Conservation (phyloP, 2,888 invertebrate genomes). For the Amiota communis region DNA sequence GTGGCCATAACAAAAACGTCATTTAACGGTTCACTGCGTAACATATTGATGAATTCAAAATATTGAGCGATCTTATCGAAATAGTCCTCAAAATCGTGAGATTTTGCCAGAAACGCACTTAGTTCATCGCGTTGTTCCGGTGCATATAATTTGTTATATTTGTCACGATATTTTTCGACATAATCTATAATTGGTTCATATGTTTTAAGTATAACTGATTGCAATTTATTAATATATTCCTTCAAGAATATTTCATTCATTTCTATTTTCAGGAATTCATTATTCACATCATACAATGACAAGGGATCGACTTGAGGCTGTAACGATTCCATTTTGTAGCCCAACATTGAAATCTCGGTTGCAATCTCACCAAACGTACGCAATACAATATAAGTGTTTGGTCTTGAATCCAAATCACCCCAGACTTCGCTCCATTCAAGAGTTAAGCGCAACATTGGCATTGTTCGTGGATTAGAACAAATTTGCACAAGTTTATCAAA, state of each 20-base stretch:
- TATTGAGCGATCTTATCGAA: conserved; percentile 78
- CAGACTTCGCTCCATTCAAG: conserved; percentile 56
- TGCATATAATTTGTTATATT: conserved; percentile 76
- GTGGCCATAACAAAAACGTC: conserved; percentile 81
- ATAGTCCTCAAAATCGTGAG: conserved; percentile 77
- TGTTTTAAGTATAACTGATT: conserved; percentile 74
- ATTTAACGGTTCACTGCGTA: conserved; percentile 78
- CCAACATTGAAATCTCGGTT: conserved; percentile 75
- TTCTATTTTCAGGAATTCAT: conserved; percentile 76
- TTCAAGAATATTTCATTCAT: conserved; percentile 77
- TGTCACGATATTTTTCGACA: conserved; percentile 74
- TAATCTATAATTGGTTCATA: conserved; percentile 77
- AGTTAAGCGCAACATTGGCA: conserved; percentile 79
- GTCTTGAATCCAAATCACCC: conserved; percentile 75
- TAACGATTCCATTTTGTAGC: conserved; percentile 77
- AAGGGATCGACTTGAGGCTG: conserved; percentile 71
- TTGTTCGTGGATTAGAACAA: conserved; percentile 75
- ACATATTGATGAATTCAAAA: conserved; percentile 76
- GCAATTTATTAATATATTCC: conserved; percentile 75
- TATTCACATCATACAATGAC: conserved; percentile 37
- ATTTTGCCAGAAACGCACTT: conserved; percentile 74
- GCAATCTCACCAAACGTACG: conserved; percentile 77
- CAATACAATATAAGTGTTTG: conserved; percentile 77
- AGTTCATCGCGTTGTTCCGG: conserved; percentile 74
- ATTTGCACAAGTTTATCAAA: conserved; percentile 78